These are phyloP conservation scores for Stercorarius parasiticus DNA, from an alignment of 2,113 vertebrate species.

Conservation along the genomic window DNA sequence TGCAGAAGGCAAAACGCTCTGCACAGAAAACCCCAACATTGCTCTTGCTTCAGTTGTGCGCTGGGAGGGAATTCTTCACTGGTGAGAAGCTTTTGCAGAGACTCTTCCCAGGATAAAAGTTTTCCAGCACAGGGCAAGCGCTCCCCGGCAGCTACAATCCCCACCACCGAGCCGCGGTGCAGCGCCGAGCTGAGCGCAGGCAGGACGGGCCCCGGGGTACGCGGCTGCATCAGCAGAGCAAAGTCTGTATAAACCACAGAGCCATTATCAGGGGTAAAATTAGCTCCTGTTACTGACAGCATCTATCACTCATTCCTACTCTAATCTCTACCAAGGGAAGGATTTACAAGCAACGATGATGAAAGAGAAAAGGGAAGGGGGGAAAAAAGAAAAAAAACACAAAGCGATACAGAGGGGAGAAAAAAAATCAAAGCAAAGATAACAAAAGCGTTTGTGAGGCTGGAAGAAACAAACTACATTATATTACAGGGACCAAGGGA, in stretches of 20 bases:
- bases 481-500: conserved; percentile 54
- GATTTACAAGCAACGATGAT: conserved; percentile 72
- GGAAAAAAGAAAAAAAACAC: too few species aligned
- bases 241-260: conserved; percentile 46
- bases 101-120: background rate
- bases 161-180: background rate
- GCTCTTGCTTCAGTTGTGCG: background rate
- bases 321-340: conserved; percentile 74
- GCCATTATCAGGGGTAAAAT: conserved; percentile 71
- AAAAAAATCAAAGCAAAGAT: conserved; percentile 61
- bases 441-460: conserved; percentile 62
- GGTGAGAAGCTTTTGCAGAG: background rate
- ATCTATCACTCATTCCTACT: conserved; percentile 69
- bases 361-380: conserved; percentile 47
- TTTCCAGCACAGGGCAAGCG: background rate
- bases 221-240: background rate
- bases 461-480: conserved; percentile 61
- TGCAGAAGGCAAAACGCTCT: background rate
- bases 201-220: background rate
- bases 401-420: conserved; percentile 29
- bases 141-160: background rate
- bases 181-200: background rate
- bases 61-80: background rate
- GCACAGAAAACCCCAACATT: rapidly evolving
- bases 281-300: conserved; percentile 71